These are phyloP conservation scores for Peromyscus attwateri DNA, from an alignment of 2,797 vertebrate species.

Conservation along the genomic window DNA sequence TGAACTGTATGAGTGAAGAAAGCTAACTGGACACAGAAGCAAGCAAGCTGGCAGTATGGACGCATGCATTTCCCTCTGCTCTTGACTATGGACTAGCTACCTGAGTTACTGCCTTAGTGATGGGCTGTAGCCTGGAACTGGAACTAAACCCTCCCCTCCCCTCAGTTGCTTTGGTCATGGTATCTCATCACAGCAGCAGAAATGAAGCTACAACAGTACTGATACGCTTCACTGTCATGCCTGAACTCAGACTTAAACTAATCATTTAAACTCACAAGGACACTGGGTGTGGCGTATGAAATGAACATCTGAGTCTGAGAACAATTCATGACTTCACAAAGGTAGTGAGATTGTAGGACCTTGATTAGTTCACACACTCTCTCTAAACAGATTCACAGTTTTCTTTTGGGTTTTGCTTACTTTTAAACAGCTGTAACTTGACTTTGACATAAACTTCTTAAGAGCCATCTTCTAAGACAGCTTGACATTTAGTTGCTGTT, in stretches of 20 bases:
- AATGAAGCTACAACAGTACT: not conserved
- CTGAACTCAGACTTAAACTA: constrained; percentile 45
- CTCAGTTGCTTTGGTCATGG: not conserved
- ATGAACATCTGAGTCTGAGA: not conserved
- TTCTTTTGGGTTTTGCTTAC: constrained; percentile 48
- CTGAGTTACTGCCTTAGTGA: not conserved
- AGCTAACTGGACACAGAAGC: not conserved
- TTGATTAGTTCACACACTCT: not conserved
- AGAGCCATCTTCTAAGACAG: constrained; percentile 11
- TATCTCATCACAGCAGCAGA: not conserved
- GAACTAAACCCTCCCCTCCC: not conserved
- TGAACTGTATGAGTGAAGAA: not conserved
- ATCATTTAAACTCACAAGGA: not conserved
- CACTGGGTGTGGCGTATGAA: not conserved
- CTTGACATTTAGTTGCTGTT: constrained; percentile 5
- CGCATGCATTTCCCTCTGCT: not conserved
- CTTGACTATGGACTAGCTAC: not conserved
- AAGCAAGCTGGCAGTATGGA: not conserved
- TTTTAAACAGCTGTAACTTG: constrained; percentile 48
- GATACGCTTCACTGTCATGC: constrained; percentile 14
- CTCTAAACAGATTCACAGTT: constrained; percentile 46
- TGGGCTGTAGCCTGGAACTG: not conserved
- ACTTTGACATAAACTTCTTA: constrained; percentile 28
- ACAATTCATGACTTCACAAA: constrained; percentile 19
- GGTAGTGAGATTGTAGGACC: not conserved